These are phyloP conservation scores for Microplitis deprimator DNA, from an alignment of 2,888 invertebrate genomes.

Conservation along the genomic window DNA sequence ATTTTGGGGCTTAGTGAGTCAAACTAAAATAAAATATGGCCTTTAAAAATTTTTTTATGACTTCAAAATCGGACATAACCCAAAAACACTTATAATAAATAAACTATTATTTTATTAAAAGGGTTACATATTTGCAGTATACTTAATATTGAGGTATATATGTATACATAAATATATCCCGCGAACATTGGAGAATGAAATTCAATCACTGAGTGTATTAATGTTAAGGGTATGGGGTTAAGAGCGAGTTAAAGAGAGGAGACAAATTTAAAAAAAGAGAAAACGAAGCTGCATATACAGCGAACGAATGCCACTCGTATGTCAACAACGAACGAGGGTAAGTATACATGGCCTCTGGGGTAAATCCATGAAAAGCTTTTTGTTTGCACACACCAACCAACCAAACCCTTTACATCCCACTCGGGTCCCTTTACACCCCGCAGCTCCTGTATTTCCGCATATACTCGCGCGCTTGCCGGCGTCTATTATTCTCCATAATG, in stretches of 20 bases:
- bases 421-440: conserved; percentile 10
- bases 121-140: too few relatives aligned
- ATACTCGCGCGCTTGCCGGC: conserved; percentile 26
- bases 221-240: conserved; percentile 23
- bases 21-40: too few relatives aligned
- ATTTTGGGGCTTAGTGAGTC: too few relatives aligned
- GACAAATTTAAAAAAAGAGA: conserved; percentile 23
- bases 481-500: conserved; percentile 55
- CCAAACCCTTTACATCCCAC: conserved; percentile 17
- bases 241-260: conserved; percentile 20
- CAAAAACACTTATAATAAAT: not conserved
- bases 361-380: conserved; percentile 53
- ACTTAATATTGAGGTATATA: not conserved
- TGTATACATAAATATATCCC: conserved; percentile 7
- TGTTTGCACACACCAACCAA: conserved; percentile 49
- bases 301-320: conserved; percentile 40
- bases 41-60: not conserved
- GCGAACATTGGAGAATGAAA: conserved; percentile 26
- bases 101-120: too few relatives aligned
- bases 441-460: conserved; percentile 21
- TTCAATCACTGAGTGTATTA: conserved; percentile 34
- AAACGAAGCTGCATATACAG: conserved; percentile 23
- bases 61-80: not conserved
- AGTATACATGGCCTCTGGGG: conserved; percentile 50
- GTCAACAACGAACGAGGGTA: conserved; percentile 46